Base-by-base conservation (phyloP, 2,797 vertebrate genomes). In the Trichosurus vulpecula region DNA sequence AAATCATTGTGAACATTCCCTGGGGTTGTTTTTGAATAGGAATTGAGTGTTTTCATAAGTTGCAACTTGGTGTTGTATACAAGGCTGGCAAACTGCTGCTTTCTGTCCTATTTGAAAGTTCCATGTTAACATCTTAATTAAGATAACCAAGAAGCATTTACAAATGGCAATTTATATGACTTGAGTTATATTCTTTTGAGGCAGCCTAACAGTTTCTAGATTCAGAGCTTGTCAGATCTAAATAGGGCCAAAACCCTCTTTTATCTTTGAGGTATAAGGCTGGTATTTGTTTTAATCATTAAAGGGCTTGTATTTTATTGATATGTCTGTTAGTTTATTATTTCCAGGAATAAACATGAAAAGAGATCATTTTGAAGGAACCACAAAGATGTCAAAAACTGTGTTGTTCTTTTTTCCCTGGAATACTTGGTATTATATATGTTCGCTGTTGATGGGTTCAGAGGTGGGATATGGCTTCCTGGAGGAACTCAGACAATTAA, bases 41-140 rank as follows among this genome's bases (percentile, higher is more conserved):
- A 95, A 98, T 93, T 91, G 35, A 90, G 81, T 95, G 95, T 95
- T 97, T 97, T 93, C 95, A 41, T 66, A 92, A 95, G 91, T 95
- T 61, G 0, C 91, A 92, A 92, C 6, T 94, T 90, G 54, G 61
- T 61, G 10, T 89, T 95, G 87, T 27, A 90, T 95, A 97, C 52
- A 95, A 41, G 35, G 12, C 41, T 93, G 92, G 90, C 30, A 93
- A 89, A 94, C 74, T 96, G 56, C 25, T 90, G 92, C 2, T 91
- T 35, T 0, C 92, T 96, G 91, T 95, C n/a, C 81, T 92, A 87
- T 92, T 31, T 3, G 1, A 4, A 53, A 90, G 41, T 52, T 95
- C 94, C 31, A 81, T 92, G 53, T 54, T 30, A 93, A 0, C 47
- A 58, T 95, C 96, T 96, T 51, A 27, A 54, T 87, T 93, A 14